These are phyloP conservation scores for Lepidurus apus DNA, from an alignment of 1,140 invertebrate species.

Conservation along the genomic window DNA sequence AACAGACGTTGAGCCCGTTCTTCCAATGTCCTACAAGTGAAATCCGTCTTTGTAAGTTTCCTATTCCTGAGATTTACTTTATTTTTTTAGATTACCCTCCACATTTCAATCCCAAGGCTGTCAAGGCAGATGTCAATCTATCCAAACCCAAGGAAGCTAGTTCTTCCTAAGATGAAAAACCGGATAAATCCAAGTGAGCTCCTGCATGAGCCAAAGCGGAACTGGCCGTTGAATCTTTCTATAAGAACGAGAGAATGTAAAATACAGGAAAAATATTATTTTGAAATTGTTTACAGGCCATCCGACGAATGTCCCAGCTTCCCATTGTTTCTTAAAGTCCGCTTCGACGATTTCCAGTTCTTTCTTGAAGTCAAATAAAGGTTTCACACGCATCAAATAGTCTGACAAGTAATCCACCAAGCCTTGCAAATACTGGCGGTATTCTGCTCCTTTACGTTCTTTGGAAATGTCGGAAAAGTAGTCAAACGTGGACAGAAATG, in stretches of 20 bases:
- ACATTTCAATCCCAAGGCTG: conserved; percentile 97
- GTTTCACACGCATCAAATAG: conserved; percentile 81
- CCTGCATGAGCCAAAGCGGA: conserved; percentile 86
- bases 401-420: conserved; percentile 82
- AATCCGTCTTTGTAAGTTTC: conserved; percentile 27
- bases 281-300: conserved; percentile 67
- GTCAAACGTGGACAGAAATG: conserved; percentile 89
- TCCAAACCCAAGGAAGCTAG: conserved; percentile 92
- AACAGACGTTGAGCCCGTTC: conserved; percentile 94
- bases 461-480: conserved; percentile 92
- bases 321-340: conserved; percentile 86
- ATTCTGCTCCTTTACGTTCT: conserved; percentile 89
- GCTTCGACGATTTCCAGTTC: conserved; percentile 70
- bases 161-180: conserved; percentile 94
- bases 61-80: neutral
- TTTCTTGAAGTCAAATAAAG: conserved; percentile 76
- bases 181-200: conserved; percentile 92
- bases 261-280: neutral
- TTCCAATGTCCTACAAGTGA: conserved; percentile 69
- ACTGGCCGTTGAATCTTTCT: conserved; percentile 78
- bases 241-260: conserved; percentile 40
- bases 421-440: conserved; percentile 77
- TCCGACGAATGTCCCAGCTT: conserved; percentile 79
- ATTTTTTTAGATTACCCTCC: conserved; percentile 62
- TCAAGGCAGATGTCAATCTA: conserved; percentile 91